Evolutionary conservation across 1,140 invertebrate species (phyloP).

Genomic region (Drosophila arawakana): DNA sequence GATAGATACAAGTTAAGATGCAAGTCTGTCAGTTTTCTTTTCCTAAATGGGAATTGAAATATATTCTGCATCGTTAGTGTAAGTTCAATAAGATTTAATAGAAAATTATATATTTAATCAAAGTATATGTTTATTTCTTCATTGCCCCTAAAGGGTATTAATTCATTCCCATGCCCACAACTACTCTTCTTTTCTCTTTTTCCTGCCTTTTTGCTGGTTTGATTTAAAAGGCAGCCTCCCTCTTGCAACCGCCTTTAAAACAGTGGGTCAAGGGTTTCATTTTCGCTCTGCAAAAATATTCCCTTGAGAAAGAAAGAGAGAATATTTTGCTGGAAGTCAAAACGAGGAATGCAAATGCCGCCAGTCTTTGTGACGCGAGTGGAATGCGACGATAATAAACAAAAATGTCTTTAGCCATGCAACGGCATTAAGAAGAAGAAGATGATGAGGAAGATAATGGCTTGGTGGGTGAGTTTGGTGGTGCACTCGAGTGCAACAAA

Average conservation of each 20-base stretch:
- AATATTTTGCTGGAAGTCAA: slow-evolving; percentile 9
- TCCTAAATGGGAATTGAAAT: too few relatives aligned
- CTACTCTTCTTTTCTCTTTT: background rate
- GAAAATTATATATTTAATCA: too few relatives aligned
- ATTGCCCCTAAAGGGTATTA: background rate
- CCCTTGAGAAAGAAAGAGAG: background rate
- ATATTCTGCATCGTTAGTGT: too few relatives aligned
- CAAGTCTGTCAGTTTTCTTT: background rate
- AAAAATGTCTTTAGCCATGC: slow-evolving; percentile 32
- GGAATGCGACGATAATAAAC: slow-evolving; percentile 52
- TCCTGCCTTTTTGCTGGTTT: background rate
- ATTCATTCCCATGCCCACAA: background rate
- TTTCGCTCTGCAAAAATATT: background rate
- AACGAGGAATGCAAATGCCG: slow-evolving; percentile 30
- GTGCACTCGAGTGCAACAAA: slow-evolving; percentile 11
- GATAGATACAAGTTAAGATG: background rate
- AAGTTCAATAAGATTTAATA: too few relatives aligned
- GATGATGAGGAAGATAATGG: background rate
- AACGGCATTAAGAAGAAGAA: slow-evolving; percentile 2
- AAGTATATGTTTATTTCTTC: too few relatives aligned
- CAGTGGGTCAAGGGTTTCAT: slow-evolving; percentile 17
- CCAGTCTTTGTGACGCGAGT: slow-evolving; percentile 17
- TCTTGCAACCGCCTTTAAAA: background rate
- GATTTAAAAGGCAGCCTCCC: background rate
- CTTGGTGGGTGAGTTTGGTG: background rate